A percentile compares a stretch with the other conserved stretches of the same genome.
These are phyloP conservation scores for Dolomedes plantarius DNA, from an alignment of 2,888 invertebrate genomes.

Conservation along the genomic window DNA sequence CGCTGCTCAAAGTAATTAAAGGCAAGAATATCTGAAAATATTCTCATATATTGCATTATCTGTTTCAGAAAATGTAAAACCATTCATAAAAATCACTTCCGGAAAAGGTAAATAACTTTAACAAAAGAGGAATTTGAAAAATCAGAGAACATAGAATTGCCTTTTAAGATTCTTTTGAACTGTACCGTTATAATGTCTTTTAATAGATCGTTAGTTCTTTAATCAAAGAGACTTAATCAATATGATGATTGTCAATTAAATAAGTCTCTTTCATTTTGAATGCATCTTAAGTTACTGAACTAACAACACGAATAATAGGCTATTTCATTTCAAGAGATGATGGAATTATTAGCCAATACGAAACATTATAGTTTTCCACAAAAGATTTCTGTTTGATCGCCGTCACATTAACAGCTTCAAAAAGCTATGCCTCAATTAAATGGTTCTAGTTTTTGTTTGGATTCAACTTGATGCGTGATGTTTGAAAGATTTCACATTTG, in stretches of 20 bases:
- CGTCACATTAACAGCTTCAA: not conserved
- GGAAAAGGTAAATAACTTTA: no score
- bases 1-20: no score
- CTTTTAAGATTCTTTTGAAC: no score
- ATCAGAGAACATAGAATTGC: no score
- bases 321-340: not conserved
- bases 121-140: no score
- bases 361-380: not conserved
- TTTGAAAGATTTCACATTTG: not conserved
- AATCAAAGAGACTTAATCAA: not conserved
- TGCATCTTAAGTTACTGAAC: not conserved
- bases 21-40: no score
- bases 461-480: not conserved
- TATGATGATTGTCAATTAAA: not conserved
- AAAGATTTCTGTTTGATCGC: not conserved
- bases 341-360: not conserved
- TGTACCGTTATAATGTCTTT: no score
- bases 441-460: not conserved
- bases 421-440: not conserved
- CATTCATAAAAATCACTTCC: no score
- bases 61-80: no score
- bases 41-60: no score
- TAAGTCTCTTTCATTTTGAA: not conserved
- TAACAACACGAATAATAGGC: not conserved
- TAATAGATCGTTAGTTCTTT: not conserved